phyloP scores from a whole-genome alignment of 37 sponge, comb jelly and placozoan genomes.

The Crambe crambe region DNA sequence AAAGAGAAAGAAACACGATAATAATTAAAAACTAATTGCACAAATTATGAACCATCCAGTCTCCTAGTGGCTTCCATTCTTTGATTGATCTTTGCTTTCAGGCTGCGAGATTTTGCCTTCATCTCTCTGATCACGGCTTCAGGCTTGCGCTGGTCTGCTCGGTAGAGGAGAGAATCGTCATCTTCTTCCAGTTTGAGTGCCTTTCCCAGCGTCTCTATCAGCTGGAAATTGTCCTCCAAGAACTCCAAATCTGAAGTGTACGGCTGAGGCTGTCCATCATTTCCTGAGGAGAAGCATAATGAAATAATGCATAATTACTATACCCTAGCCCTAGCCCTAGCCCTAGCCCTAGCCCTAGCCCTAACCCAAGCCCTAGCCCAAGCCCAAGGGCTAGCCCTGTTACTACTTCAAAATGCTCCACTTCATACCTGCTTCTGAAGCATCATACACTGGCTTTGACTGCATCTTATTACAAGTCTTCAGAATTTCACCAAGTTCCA shows the following conservation, averaged over 20 bases:
- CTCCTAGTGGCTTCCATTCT: conserved; percentile 55
- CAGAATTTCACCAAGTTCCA: conserved; percentile 21
- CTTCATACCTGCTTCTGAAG: background rate
- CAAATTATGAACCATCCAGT: conserved; percentile 20
- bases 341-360: too few relatives aligned
- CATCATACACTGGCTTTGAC: background rate
- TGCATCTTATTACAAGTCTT: conserved; percentile 22
- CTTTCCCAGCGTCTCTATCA: conserved; percentile 54
- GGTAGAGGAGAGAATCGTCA: conserved; percentile 31
- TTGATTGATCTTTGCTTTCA: conserved; percentile 55
- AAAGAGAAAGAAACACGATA: background rate
- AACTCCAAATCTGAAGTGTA: conserved; percentile 71
- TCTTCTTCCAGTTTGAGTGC: conserved; percentile 42
- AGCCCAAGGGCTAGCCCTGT: too few relatives aligned
- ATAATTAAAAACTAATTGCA: background rate
- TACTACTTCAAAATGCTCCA: too few relatives aligned
- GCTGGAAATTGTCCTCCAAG: conserved; percentile 72
- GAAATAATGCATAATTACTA: background rate
- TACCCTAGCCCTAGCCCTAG: too few relatives aligned
- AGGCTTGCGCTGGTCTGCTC: conserved; percentile 56
- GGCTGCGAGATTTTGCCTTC: conserved; percentile 58
- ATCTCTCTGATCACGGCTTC: conserved; percentile 65
- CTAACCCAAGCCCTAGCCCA: too few relatives aligned
- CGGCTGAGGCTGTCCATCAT: conserved; percentile 8
- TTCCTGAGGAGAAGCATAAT: too few relatives aligned